Base-by-base conservation (phyloP, 2,797 vertebrate species). In the Ctenosaura bakeri region DNA sequence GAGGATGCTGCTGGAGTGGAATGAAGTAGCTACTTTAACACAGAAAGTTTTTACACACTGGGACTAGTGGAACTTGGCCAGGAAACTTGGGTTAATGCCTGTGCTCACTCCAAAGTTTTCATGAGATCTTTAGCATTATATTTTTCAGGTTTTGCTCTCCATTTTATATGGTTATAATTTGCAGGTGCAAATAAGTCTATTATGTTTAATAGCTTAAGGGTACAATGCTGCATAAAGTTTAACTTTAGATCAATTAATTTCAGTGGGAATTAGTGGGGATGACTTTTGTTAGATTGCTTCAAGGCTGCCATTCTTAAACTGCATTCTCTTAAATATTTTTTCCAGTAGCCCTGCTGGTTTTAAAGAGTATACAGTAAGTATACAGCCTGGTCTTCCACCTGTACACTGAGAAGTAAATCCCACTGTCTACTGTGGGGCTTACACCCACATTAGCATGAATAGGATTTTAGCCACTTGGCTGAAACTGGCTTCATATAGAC, bases 1-100 rank as follows among this genome's bases (percentile, higher is more conserved):
- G 87, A 85, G 89, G 86, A 59, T 35, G 76, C 0, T 26, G 24
- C 64, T 73, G 81, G 10, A 88, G 76, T 76, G 77, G 83, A 73
- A 83, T 87, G 92, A 54, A 66, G 81, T 88, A 94, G 85, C 81
- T 87, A 71, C 78, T 91, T 92, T 10, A 88, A 46, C 69, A 42
- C 20, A 59, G 8, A 46, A 69, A 0, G 88, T 78, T 90, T 29
- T 29, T 89, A 0, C 54, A 4, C 0, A 82, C n/a, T 69, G 79
- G 66, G 59, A 52, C 7, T 42, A 66, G 7, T 92, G 87, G 88
- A 86, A 64, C 92, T 89, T 76, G 56, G 29, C 79, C 88, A 89
- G 89, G 80, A 52, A 1, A 1, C 91, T 93, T 85, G 24, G 7
- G 80, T 90, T 90, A 89, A 91, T 85, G 22, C 35, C 42, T 93